Base-by-base conservation (phyloP, 2,113 vertebrate species). In the Lipophrys pholis region DNA sequence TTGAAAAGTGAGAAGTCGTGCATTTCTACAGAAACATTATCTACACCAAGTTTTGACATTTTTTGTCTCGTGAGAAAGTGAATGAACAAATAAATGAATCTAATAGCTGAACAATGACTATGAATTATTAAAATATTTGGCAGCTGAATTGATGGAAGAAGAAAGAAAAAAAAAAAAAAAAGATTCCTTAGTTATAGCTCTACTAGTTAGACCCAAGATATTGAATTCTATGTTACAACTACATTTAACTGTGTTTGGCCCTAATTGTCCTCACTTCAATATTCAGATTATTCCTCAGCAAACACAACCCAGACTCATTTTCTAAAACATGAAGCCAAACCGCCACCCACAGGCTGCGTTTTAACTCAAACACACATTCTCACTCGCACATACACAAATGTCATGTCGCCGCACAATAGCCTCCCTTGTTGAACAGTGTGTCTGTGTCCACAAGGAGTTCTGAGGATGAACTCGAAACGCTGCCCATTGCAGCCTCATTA, bases 401-500 rank as follows among this genome's bases (percentile, higher is more conserved):
- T 61, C 10, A 59, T 73, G 62, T 56, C 35, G 58, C n/a, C 36
- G 57, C 57, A 90, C 86, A 93, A 92, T 85, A 69, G 83, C 38
- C 61, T 8, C 78, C 60, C 84, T 85, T 88, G 84, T 89, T 85
- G 59, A 16, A 61, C 46, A 80, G 75, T 42, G 54, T 66, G 69
- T 84, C 56, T 80, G 54, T 63, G 79, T 77, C 70, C 76, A 62
- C 73, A 68, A 55, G n/a, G 56, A 50, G 67, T 51, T 81, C 62
- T 73, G 67, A 69, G 42, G 53, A 54, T 2, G 38, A 67, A 46
- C 71, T 59, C 65, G 64, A 68, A 53, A 68, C 51, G 6, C 16
- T 10, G 75, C 65, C 61, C 12, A 83, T 78, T 67, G 57, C 63
- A 77, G 58, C 64, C 89, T 92, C 91, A 92, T 92, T 93, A 92